Evolutionary conservation across 2,888 invertebrate genomes (phyloP).

Genomic region (Doris montereyensis): DNA sequence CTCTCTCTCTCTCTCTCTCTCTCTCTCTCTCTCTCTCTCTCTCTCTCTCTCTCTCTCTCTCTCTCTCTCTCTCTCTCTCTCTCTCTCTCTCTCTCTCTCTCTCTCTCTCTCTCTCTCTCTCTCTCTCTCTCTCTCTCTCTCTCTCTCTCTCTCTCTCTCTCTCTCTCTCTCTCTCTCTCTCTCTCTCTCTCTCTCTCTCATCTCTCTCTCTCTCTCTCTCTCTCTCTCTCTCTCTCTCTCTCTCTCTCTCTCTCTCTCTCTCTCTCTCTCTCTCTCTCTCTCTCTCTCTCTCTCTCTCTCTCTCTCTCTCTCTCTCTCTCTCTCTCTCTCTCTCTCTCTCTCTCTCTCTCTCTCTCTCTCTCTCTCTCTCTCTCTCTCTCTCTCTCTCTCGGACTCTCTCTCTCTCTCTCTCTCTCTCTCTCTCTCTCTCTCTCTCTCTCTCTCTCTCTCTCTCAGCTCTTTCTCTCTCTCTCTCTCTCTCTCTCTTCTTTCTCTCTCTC

Average conservation of each 20-base stretch:
- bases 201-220: not conserved
- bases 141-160: not conserved
- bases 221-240: not conserved
- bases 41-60: not conserved
- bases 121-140: not conserved
- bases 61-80: not conserved
- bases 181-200: not conserved
- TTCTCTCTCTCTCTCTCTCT: not conserved
- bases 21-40: not conserved
- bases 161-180: not conserved
- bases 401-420: not conserved
- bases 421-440: not conserved
- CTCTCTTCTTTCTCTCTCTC: not conserved
- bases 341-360: constrained; percentile 2
- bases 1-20: not conserved
- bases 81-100: not conserved
- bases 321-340: not conserved
- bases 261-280: constrained; percentile 16
- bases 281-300: constrained; percentile 11
- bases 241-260: constrained; percentile 7
- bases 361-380: constrained; percentile 18
- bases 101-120: not conserved
- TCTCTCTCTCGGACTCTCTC: not conserved
- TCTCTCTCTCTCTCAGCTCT: not conserved
- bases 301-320: not conserved